Evolutionary conservation across 35 echinoderm and acorn worm genomes (phyloP).

Genomic region (Nesometra sesokonis): DNA sequence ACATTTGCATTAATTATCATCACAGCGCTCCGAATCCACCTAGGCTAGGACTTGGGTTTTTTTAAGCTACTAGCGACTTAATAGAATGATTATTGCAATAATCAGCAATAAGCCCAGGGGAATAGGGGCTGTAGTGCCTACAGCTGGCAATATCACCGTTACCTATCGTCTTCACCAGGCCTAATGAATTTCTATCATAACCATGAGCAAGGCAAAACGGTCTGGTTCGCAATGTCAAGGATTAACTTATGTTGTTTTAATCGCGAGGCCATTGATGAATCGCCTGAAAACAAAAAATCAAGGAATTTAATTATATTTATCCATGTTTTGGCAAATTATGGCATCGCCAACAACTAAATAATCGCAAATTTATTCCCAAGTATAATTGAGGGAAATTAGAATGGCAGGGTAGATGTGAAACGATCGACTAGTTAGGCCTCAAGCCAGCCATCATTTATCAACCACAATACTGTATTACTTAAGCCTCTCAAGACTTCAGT

Average conservation of each 20-base stretch:
- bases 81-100: not conserved
- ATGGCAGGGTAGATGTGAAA: not conserved
- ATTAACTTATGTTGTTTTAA: not conserved
- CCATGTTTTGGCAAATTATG: not conserved
- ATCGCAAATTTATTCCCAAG: not conserved
- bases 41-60: not conserved
- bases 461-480: not conserved
- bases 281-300: not conserved
- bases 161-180: not conserved
- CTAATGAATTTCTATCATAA: not conserved
- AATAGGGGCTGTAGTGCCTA: not conserved
- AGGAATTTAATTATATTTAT: not conserved
- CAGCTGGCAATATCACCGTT: not conserved
- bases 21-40: not conserved
- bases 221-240: not conserved
- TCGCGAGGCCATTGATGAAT: not conserved
- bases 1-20: not conserved
- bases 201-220: not conserved
- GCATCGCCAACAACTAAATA: not conserved
- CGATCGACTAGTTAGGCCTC: not conserved
- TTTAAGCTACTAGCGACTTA: not conserved
- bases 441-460: not conserved
- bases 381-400: not conserved
- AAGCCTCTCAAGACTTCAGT: no score
- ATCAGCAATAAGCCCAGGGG: not conserved